Evolutionary conservation across 2,113 vertebrate genomes (phyloP), one percentile per base, ranked within the genome.

Genomic region (Xenus cinereus): DNA sequence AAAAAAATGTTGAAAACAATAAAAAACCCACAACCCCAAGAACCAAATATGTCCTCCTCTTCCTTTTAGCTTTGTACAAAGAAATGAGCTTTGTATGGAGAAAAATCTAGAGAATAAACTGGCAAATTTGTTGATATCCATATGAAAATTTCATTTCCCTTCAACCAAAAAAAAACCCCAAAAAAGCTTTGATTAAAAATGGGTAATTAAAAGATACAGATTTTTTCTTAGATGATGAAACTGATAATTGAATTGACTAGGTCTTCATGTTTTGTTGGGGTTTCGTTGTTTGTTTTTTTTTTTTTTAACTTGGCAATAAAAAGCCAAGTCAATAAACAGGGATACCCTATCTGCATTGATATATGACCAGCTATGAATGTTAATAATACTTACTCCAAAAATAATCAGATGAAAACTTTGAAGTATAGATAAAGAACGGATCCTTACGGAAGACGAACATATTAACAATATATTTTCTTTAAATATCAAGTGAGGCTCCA

Each of bases 21-120:
- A 17, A 45, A 37, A 15, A 6, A 0, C 0, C 6, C 28, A 57
- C 51, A 53, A 54, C 15, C 8, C 17, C 21, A 39, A 41, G 10
- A 62, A 69, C 11, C 16, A 80, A 66, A 37, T 3, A 82, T 4
- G 5, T 45, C 19, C 3, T 33, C 9, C 8, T 72, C 9, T 54
- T 84, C 15, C 9, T 75, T 89, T 66, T 37, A 80, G 18, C 20
- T 63, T 35, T 64, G 17, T 26, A 72, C 8, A 54, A 86, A 69
- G 12, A 75, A 80, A 64, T 23, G 1, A 69, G 5, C 7, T 5
- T 7, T 54, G 14, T 26, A 50, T 2, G 54, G 28, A 90, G 22
- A 64, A 66, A 71, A 9, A 66, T 53, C 22, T 56, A 39, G 13
- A 86, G 4, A 67, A 88, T 27, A 85, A 59, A 71, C 2, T 32